Percentiles rank a stretch among this genome's conserved stretches.
These are phyloP conservation scores for Drepana falcataria DNA, from an alignment of 2,888 invertebrate genomes.

Conservation along the genomic window DNA sequence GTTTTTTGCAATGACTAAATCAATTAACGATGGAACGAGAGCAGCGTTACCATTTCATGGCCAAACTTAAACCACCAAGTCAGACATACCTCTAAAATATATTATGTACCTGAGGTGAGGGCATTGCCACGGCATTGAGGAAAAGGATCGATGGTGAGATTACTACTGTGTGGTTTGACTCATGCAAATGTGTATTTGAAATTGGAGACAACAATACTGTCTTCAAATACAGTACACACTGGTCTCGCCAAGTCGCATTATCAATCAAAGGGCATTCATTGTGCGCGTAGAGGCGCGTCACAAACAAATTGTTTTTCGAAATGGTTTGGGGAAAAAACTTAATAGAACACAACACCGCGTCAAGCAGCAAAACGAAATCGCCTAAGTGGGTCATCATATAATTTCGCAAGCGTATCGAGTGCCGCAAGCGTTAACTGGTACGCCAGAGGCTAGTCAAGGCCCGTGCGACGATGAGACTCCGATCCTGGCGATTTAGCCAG, in stretches of 20 bases:
- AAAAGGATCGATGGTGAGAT: constrained; percentile 11
- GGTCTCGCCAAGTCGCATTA: no score
- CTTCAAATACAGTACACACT: background rate
- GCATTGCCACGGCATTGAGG: constrained; percentile 10
- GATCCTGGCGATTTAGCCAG: constrained; percentile 32
- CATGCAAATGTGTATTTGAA: background rate
- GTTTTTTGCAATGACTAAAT: constrained; percentile 36
- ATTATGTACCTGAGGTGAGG: constrained; percentile 4
- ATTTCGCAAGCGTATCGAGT: constrained; percentile 76
- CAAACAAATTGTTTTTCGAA: constrained; percentile 39
- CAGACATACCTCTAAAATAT: background rate
- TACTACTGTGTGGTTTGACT: constrained; percentile 6
- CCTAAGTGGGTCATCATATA: constrained; percentile 74
- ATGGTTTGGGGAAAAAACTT: constrained; percentile 54
- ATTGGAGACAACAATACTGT: background rate
- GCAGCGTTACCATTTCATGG: constrained; percentile 19
- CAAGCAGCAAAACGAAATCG: constrained; percentile 67
- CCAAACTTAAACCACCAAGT: constrained; percentile 13
- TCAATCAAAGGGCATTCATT: background rate
- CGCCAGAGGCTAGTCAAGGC: constrained; percentile 69
- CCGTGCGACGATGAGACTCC: constrained; percentile 45
- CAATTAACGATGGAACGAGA: constrained; percentile 21
- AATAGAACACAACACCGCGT: constrained; percentile 49
- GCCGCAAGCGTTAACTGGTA: constrained; percentile 74
- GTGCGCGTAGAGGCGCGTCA: constrained; percentile 2